phyloP scores from a whole-genome alignment of 2,113 vertebrate genomes.

The Ammospiza nelsoni region DNA sequence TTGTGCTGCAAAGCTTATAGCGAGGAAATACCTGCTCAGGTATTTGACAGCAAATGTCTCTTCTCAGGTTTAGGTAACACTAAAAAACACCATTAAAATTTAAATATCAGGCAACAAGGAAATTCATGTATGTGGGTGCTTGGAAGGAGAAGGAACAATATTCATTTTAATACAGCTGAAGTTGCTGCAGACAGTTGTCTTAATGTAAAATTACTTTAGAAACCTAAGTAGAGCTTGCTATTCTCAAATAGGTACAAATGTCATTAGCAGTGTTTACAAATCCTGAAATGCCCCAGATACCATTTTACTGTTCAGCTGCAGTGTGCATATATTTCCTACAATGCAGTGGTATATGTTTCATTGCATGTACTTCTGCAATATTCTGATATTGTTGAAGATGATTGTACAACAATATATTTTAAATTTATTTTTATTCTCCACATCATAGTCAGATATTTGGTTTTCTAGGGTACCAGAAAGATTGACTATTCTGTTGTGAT shows the following conservation, averaged over 20 bases:
- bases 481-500: neutral
- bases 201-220: neutral
- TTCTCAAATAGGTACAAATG: neutral
- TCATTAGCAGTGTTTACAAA: neutral
- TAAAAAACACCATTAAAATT: neutral
- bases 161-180: neutral
- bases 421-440: neutral
- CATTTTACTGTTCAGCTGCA: neutral
- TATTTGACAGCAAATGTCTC: constrained; percentile 2
- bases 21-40: neutral
- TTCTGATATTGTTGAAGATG: neutral
- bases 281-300: neutral
- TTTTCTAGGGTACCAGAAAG: neutral
- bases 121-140: neutral
- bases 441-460: neutral
- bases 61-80: neutral
- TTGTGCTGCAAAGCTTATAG: neutral
- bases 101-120: neutral
- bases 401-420: neutral
- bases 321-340: neutral
- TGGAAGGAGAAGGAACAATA: neutral
- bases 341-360: neutral
- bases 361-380: neutral
- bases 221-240: neutral
- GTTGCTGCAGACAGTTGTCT: neutral